Percentiles rank a stretch among this genome's conserved stretches.
phyloP scores from a whole-genome alignment of 92 coral and sea anemone genomes.

The Porites divaricata region DNA sequence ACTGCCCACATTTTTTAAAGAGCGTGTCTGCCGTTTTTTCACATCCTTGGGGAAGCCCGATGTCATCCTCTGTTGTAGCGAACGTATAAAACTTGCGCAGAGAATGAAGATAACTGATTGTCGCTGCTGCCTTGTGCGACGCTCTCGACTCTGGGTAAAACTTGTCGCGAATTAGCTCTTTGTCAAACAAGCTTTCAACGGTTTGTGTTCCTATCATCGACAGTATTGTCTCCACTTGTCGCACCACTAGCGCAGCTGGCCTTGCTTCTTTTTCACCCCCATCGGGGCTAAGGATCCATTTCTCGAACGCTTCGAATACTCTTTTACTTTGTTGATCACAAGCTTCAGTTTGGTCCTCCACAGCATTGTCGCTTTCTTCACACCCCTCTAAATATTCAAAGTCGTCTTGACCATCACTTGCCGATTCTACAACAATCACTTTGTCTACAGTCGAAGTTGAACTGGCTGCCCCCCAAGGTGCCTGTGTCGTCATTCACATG shows the following conservation, averaged over 20 bases:
- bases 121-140: neutral
- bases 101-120: slow-evolving; percentile 1
- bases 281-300: slow-evolving; percentile 29
- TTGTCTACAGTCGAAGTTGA: too few relatives aligned
- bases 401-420: neutral
- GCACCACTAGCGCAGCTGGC: neutral
- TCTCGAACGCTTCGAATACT: neutral
- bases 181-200: slow-evolving; percentile 19
- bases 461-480: too few relatives aligned
- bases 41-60: slow-evolving; percentile 15
- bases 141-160: slow-evolving; percentile 22
- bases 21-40: neutral
- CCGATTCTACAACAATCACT: too few relatives aligned
- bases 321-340: neutral
- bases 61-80: slow-evolving; percentile 21
- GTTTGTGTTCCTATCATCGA: neutral
- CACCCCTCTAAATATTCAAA: neutral
- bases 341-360: neutral
- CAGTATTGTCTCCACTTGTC: slow-evolving; percentile 5
- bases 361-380: neutral
- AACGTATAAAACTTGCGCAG: slow-evolving; percentile 14
- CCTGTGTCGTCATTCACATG: too few relatives aligned
- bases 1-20: too few relatives aligned
- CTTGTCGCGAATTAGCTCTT: slow-evolving; percentile 20
- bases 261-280: slow-evolving; percentile 25